Conservation (phyloP, 2,797 vertebrate genomes). For the Vespertilio murinus region DNA sequence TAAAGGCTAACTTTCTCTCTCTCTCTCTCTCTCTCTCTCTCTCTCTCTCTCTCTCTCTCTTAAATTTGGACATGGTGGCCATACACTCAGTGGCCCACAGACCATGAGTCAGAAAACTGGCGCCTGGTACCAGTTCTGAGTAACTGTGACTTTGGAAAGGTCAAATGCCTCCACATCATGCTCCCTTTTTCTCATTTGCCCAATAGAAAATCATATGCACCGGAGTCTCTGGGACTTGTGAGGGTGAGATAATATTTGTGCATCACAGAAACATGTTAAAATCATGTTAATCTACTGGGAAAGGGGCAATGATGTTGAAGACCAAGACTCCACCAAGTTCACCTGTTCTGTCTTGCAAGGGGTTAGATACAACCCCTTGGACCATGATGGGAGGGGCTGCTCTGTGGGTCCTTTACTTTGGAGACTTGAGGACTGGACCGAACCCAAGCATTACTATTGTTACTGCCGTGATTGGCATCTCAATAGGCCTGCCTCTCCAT, state of each 20-base stretch:
- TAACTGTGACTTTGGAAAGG: neutral
- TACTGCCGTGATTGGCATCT: neutral
- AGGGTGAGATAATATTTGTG: neutral
- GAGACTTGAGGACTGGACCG: neutral
- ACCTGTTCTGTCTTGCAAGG: neutral
- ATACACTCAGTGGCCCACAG: neutral
- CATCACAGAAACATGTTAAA: neutral
- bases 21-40: too few relatives aligned
- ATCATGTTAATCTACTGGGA: neutral
- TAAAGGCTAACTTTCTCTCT: neutral
- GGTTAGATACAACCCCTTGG: neutral
- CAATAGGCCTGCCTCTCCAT: neutral
- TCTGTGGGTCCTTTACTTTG: neutral
- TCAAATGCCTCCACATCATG: neutral
- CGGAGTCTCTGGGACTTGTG: neutral
- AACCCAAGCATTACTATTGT: neutral
- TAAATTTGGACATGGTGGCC: fast-evolving
- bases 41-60: neutral
- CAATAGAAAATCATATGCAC: neutral
- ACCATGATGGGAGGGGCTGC: fast-evolving
- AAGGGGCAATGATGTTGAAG: neutral
- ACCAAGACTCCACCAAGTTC: neutral
- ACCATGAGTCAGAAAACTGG: neutral
- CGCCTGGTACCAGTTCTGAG: neutral
- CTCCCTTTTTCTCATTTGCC: neutral